Evolutionary conservation across 2,113 vertebrate species (phyloP).

Genomic region (Coryphaenoides rupestris): DNA sequence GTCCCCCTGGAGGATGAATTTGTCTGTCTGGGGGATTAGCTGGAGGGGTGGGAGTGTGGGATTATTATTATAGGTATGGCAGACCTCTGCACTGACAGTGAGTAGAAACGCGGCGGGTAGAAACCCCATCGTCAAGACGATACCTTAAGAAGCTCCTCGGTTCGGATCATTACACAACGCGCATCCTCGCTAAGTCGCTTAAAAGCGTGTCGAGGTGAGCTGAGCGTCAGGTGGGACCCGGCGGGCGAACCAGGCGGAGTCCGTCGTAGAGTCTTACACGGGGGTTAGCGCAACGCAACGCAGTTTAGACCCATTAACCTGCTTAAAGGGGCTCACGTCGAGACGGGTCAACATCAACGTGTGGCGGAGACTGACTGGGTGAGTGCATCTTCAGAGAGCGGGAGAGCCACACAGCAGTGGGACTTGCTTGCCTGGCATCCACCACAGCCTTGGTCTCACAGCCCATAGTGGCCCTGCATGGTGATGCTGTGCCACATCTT

Average conservation of each 20-base stretch:
- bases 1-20: conserved; percentile 65
- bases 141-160: conserved; percentile 51
- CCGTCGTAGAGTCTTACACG: conserved; percentile 26
- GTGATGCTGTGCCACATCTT: too few relatives aligned
- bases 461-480: too few relatives aligned
- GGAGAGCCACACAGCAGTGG: not conserved
- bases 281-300: conserved; percentile 24
- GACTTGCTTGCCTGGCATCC: too few relatives aligned
- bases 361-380: conserved; percentile 23
- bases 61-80: conserved; percentile 67
- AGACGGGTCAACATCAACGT: conserved; percentile 41
- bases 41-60: conserved; percentile 66
- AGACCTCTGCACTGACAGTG: conserved; percentile 67
- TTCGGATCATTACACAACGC: conserved; percentile 59
- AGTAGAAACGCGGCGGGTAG: conserved; percentile 55
- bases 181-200: conserved; percentile 61
- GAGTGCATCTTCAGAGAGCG: not conserved
- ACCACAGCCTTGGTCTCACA: too few relatives aligned
- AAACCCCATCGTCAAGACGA: conserved; percentile 65
- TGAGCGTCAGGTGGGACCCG: not conserved
- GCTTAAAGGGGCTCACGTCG: conserved; percentile 55
- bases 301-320: conserved; percentile 41
- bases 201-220: conserved; percentile 59
- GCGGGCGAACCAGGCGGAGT: not conserved
- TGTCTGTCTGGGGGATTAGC: conserved; percentile 72